Evolutionary conservation across 2,888 invertebrate genomes (phyloP).

Genomic region (Leucophenga montana): DNA sequence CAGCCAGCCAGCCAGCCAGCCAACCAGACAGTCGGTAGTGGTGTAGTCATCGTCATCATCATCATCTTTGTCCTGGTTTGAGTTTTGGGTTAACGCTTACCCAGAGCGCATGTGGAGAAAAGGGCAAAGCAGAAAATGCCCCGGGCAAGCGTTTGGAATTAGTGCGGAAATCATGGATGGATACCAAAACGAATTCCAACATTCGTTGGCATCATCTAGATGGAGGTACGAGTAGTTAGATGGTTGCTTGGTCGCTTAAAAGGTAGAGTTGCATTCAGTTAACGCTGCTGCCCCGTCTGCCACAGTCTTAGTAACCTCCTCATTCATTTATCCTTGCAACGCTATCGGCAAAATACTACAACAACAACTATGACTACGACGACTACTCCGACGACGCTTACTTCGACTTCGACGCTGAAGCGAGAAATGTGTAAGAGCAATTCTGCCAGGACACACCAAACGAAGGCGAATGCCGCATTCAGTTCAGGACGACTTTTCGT

Average conservation of each 20-base stretch:
- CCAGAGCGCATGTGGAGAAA: conserved; percentile 3
- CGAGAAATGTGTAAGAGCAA: conserved; percentile 12
- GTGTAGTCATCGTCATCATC: conserved; percentile 36
- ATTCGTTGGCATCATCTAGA: conserved; percentile 42
- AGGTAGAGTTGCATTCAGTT: conserved; percentile 32
- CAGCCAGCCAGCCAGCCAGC: conserved; percentile 35
- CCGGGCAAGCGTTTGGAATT: conserved; percentile 67
- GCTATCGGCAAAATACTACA: conserved; percentile 53
- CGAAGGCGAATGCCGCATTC: background rate
- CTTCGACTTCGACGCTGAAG: conserved; percentile 33
- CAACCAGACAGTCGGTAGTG: conserved; percentile 12
- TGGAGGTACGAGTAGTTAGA: conserved; percentile 37
- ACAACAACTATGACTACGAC: conserved; percentile 42
- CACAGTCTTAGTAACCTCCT: conserved; percentile 45
- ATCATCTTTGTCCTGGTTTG: conserved; percentile 48
- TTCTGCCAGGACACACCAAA: conserved; percentile 12
- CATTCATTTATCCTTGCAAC: conserved; percentile 65
- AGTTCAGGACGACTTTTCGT: conserved; percentile 23
- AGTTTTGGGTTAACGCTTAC: conserved; percentile 18
- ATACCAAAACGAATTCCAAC: conserved; percentile 51
- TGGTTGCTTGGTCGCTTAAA: too few species aligned
- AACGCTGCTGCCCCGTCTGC: too few species aligned
- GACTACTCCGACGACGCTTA: conserved; percentile 54
- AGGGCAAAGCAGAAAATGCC: conserved; percentile 60
- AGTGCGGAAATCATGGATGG: conserved; percentile 69